phyloP scores from a whole-genome alignment of 2,888 invertebrate genomes.

The Teleogryllus oceanicus region DNA sequence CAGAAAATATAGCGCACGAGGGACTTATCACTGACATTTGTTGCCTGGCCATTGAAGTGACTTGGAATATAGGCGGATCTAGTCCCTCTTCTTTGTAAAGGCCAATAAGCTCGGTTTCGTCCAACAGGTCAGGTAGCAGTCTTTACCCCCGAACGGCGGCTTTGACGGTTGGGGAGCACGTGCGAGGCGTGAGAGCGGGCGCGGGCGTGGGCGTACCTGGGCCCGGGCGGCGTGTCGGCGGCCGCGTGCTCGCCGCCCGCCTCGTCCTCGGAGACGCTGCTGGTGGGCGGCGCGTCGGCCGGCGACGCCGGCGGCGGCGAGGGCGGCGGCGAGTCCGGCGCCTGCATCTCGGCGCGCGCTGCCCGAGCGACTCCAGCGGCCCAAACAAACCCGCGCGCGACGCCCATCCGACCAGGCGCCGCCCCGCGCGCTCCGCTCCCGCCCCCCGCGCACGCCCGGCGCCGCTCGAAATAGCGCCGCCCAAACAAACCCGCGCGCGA shows the following conservation, averaged over 20 bases:
- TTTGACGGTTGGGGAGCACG: no score
- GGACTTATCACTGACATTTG: no score
- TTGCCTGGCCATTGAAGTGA: no score
- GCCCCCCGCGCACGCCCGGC: background rate
- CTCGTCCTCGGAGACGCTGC: background rate
- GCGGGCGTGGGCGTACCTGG: background rate
- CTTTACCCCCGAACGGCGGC: no score
- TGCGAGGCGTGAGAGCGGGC: background rate
- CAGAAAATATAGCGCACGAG: no score
- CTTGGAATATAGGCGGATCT: no score
- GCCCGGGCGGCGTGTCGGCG: background rate
- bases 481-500: background rate
- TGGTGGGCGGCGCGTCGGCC: background rate
- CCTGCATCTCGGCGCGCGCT: background rate
- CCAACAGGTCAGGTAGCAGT: no score
- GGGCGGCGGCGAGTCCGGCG: background rate
- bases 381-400: no score
- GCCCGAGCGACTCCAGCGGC: background rate
- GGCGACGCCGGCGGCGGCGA: background rate
- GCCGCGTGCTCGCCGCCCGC: background rate
- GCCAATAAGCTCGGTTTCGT: no score
- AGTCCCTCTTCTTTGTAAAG: no score
- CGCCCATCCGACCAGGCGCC: no score
- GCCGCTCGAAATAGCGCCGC: background rate
- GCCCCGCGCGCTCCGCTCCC: background rate